Conservation (phyloP, 1,140 invertebrate genomes). For the Neodiprion fabricii region DNA sequence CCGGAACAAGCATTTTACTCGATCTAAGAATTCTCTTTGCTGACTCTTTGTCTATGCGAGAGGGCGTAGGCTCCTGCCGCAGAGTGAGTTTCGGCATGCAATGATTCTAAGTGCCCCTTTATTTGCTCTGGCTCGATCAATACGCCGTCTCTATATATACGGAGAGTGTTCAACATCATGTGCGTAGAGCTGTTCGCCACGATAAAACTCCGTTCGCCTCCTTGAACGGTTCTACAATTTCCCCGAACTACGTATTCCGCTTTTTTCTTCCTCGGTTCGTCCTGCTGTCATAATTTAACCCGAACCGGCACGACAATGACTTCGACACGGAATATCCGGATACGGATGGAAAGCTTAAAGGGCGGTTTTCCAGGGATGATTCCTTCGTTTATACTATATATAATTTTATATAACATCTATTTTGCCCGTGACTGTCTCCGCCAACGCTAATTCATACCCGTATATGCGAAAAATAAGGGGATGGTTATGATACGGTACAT, state of each 20-base stretch:
- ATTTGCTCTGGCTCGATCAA: slow-evolving; percentile 12
- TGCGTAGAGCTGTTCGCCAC: slow-evolving; percentile 6
- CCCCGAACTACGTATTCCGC: neutral
- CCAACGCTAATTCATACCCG: too few species aligned
- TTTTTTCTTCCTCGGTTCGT: neutral
- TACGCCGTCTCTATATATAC: neutral
- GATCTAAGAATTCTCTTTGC: slow-evolving; percentile 6
- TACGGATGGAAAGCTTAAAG: too few species aligned
- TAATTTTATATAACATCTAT: too few species aligned
- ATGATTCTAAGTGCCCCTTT: slow-evolving; percentile 20
- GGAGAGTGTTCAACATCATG: slow-evolving; percentile 2
- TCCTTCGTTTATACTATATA: too few species aligned
- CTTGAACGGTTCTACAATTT: slow-evolving; percentile 5
- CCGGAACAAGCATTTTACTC: slow-evolving; percentile 16
- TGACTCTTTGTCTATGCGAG: slow-evolving; percentile 15
- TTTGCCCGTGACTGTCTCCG: too few species aligned
- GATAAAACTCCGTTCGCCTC: neutral
- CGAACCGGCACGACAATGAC: neutral
- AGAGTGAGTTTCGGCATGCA: slow-evolving; percentile 15
- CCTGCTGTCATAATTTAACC: neutral
- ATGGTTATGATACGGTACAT: too few species aligned
- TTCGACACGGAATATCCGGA: neutral
- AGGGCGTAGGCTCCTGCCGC: neutral
- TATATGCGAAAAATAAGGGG: too few species aligned
- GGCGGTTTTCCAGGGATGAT: too few species aligned